These are phyloP conservation scores for Euthynnus affinis DNA, from an alignment of 2,797 vertebrate species.

Conservation along the genomic window DNA sequence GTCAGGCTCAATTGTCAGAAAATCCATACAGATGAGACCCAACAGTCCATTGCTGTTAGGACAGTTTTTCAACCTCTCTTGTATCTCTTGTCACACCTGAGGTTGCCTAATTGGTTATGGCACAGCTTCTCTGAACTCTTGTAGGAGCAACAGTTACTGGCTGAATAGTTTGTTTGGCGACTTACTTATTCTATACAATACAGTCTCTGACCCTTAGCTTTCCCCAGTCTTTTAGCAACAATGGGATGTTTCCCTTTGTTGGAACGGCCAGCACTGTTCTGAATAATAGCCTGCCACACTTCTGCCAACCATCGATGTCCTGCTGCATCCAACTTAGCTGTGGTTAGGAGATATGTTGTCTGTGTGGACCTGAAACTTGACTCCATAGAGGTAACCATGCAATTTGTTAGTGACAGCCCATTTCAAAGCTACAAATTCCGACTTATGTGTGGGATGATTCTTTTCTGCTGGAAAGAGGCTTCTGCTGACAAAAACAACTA, in stretches of 20 bases:
- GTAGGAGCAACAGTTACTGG: neutral
- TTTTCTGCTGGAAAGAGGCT: too few relatives aligned
- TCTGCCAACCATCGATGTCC: neutral
- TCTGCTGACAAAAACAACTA: too few relatives aligned
- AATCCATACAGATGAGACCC: neutral
- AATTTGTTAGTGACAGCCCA: too few relatives aligned
- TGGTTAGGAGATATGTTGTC: too few relatives aligned
- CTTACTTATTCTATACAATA: neutral
- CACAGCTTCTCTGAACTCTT: too few relatives aligned
- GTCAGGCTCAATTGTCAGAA: neutral
- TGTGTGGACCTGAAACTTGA: too few relatives aligned
- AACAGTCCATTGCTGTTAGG: neutral
- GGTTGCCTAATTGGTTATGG: neutral
- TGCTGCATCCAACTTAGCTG: neutral
- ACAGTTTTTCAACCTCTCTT: neutral
- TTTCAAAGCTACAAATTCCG: too few relatives aligned
- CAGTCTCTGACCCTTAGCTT: neutral
- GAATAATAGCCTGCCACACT: neutral
- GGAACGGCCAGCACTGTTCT: neutral
- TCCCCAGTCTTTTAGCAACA: neutral
- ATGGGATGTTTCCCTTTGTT: neutral
- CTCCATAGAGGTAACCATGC: too few relatives aligned
- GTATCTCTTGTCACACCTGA: neutral
- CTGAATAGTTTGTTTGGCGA: neutral
- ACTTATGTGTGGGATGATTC: too few relatives aligned